Evolutionary conservation across 37 sponge, comb jelly and placozoan genomes (phyloP), one percentile per base, ranked within the genome.

Genomic region (Halichondria panicea): DNA sequence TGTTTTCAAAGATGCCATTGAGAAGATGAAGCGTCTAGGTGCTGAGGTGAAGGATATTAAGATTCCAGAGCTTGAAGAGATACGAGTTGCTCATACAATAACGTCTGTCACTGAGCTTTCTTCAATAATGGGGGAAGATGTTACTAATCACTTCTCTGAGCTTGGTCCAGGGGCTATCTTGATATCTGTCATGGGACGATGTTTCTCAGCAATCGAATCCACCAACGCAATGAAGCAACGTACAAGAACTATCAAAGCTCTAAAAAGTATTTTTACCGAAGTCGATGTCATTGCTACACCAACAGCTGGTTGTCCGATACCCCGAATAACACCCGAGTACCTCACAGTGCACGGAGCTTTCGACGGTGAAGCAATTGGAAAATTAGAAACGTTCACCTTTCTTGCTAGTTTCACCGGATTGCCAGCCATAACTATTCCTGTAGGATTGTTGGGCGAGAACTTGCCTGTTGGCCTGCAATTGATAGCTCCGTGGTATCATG

Each of bases 331-430:
- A 3, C 54, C 72, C n/a, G n/a, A n/a, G n/a, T n/a, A n/a, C n/a
- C n/a, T n/a, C n/a, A n/a, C n/a, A n/a, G n/a, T n/a, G n/a, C n/a
- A n/a, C n/a, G n/a, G n/a, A n/a, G n/a, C n/a, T n/a, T n/a, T n/a
- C 50, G 13, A 48, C 9, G 50, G 9, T 48, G 50, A 48, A 48
- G 50, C 50, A 18, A 48, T 48, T 48, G 50, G 50, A 48, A 48
- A 48, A 13, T 48, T 48, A 13, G 50, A 48, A n/a, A n/a, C n/a
- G n/a, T n/a, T 45, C 63, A 81, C 87, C 87, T 81, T 62, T 86
- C 81, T 45, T 86, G 87, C 35, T 86, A 62, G 22, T 71, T 77
- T 40, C 85, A n/a, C n/a, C n/a, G n/a, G n/a, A n/a, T n/a, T n/a
- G n/a, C n/a, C n/a, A n/a, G n/a, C n/a, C n/a, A n/a, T n/a, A n/a